Evolutionary conservation across 2,797 vertebrate genomes (phyloP).

Genomic region (Dermochelys coriacea): DNA sequence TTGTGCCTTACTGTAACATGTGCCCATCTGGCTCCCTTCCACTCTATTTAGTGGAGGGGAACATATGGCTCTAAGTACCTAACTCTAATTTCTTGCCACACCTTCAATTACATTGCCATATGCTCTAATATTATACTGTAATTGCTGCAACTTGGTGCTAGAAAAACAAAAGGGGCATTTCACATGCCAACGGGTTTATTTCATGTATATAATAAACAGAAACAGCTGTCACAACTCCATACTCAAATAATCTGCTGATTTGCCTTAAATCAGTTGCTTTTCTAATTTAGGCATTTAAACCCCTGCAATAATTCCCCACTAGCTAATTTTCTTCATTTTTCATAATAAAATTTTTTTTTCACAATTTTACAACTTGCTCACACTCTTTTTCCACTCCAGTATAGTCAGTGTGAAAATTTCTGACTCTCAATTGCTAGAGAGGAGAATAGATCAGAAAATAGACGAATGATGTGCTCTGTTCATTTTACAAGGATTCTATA

Average conservation of each 20-base stretch:
- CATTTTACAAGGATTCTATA: conserved; percentile 44
- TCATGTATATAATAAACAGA: conserved; percentile 44
- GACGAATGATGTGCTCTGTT: conserved; percentile 27
- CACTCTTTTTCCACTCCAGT: neutral
- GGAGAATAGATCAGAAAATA: neutral
- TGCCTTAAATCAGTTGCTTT: neutral
- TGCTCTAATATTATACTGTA: conserved; percentile 62
- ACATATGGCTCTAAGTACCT: conserved; percentile 62
- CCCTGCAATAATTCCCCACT: neutral
- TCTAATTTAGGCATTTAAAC: conserved; percentile 11
- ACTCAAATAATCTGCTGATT: neutral
- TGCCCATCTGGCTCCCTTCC: conserved; percentile 53
- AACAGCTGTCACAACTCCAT: conserved; percentile 32
- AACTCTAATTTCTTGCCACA: conserved; percentile 71
- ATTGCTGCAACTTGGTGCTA: conserved; percentile 60
- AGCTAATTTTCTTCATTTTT: conserved; percentile 21
- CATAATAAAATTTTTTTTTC: neutral
- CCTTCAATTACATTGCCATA: conserved; percentile 71
- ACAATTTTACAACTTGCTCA: neutral
- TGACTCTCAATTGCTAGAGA: conserved; percentile 2
- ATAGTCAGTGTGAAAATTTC: neutral
- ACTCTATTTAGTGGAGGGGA: conserved; percentile 19
- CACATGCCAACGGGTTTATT: conserved; percentile 54
- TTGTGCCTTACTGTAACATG: conserved; percentile 12
- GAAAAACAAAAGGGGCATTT: conserved; percentile 69